Evolutionary conservation across 2,888 invertebrate species (phyloP).

Genomic region (Campoplex capitator): DNA sequence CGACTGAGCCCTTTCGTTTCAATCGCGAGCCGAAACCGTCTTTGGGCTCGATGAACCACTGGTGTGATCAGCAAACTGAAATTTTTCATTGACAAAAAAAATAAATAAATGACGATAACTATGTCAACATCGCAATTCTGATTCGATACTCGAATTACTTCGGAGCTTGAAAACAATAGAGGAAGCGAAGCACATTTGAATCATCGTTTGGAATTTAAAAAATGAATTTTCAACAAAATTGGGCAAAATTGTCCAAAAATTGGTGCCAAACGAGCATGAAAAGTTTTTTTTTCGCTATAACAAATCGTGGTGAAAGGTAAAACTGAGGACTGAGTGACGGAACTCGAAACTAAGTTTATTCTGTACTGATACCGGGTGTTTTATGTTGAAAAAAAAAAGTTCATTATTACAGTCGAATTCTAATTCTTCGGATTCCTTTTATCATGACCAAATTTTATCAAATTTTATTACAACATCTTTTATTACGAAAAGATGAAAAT

Average conservation of each 20-base stretch:
- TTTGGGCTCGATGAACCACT: constrained; percentile 29
- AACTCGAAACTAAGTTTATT: too few species aligned
- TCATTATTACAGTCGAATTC: not conserved
- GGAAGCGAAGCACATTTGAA: not conserved
- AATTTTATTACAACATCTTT: not conserved
- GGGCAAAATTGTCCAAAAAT: too few species aligned
- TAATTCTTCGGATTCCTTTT: not conserved
- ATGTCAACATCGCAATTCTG: not conserved
- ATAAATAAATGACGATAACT: not conserved
- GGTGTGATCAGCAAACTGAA: constrained; percentile 56
- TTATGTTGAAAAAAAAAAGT: not conserved
- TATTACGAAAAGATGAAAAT: not conserved
- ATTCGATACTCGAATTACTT: constrained; percentile 55
- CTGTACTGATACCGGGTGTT: too few species aligned
- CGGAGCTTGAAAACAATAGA: not conserved
- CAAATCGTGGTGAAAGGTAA: too few species aligned
- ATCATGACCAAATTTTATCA: not conserved
- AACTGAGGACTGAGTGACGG: too few species aligned
- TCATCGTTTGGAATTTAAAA: not conserved
- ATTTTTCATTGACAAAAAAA: constrained; percentile 33
- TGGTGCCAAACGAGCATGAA: too few species aligned
- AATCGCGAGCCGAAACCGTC: constrained; percentile 16
- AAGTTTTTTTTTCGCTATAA: too few species aligned
- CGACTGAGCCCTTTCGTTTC: constrained; percentile 40
- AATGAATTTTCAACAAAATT: too few species aligned